phyloP scores from a whole-genome alignment of 2,797 vertebrate genomes.

The Myotis daubentonii region DNA sequence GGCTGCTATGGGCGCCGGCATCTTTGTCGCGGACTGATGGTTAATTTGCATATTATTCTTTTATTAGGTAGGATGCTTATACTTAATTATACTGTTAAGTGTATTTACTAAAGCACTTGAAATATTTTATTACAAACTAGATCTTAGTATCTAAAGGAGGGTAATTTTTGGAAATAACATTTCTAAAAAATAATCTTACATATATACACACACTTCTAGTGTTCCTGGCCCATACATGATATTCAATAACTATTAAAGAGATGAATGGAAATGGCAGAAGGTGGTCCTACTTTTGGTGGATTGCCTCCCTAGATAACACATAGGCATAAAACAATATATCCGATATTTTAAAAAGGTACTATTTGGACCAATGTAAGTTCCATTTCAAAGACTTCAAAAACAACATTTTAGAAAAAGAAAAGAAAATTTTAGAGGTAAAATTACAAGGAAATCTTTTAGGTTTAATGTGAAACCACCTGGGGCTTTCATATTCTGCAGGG shows the following conservation, averaged over 20 bases:
- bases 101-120: background rate
- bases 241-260: slow-evolving; percentile 44
- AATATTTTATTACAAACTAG: background rate
- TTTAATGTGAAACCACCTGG: slow-evolving; percentile 47
- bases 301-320: background rate
- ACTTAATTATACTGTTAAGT: background rate
- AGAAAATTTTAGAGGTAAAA: slow-evolving; percentile 51
- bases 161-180: slow-evolving; percentile 27
- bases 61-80: background rate
- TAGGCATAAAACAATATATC: background rate
- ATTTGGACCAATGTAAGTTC: background rate
- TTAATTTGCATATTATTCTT: no score
- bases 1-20: no score
- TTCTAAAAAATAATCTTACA: slow-evolving; percentile 49
- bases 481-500: background rate
- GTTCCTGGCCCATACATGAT: background rate
- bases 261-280: slow-evolving; percentile 11
- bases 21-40: no score
- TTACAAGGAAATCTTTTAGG: slow-evolving; percentile 37
- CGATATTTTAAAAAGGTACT: background rate
- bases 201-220: background rate
- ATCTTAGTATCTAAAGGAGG: background rate
- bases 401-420: slow-evolving; percentile 31
- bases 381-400: slow-evolving; percentile 36
- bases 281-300: background rate